Base-by-base conservation (phyloP, 2,797 vertebrate genomes). In the Sternarchorhynchus goeldii region DNA sequence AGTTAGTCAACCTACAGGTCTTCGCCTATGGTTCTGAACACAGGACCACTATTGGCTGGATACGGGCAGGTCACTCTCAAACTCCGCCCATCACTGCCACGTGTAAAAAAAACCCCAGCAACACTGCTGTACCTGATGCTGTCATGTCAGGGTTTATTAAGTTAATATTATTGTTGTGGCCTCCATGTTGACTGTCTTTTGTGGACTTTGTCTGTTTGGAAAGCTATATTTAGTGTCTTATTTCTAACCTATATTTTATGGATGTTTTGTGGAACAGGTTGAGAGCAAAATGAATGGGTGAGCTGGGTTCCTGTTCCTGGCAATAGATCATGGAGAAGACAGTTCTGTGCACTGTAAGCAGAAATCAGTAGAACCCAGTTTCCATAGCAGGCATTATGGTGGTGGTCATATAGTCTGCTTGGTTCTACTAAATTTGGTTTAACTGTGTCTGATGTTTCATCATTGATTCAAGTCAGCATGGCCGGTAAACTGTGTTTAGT, bases 231-330 rank as follows among this genome's bases (percentile, higher is more conserved):
- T 91, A 89, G 89, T 87, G 79, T 75, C 77, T 83, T 82, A 58
- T 87, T 86, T 82, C 75, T 79, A 87, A 88, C 85, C 86, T 89
- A 90, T 91, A 89, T 91, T 90, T 92, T 88, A 88, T 82, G 75
- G 59, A 75, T 80, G 74, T 82, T 79, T 90, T 88, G 85, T 85
- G 81, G 76, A 85, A 81, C 82, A 81, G 85, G 85, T 83, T 87
- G 86, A 87, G 79, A 91, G 88, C 76, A 88, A 91, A 92, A 93
- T 91, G 82, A 91, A 90, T 87, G 86, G 87, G 76, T 75, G 75
- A 82, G 85, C 87, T 82, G 34, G 82, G 85, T 82, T 84, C 84
- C 82, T 86, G 85, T 87, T 69, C 60, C 25, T 69, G 73, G 91
- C 87, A 81, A 91, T 91, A 85, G 82, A 92, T 94, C 91, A 91